A percentile compares a stretch with the other conserved stretches of the same genome.
phyloP scores from a whole-genome alignment of 2,797 vertebrate genomes.

The Pangasius krempfi region DNA sequence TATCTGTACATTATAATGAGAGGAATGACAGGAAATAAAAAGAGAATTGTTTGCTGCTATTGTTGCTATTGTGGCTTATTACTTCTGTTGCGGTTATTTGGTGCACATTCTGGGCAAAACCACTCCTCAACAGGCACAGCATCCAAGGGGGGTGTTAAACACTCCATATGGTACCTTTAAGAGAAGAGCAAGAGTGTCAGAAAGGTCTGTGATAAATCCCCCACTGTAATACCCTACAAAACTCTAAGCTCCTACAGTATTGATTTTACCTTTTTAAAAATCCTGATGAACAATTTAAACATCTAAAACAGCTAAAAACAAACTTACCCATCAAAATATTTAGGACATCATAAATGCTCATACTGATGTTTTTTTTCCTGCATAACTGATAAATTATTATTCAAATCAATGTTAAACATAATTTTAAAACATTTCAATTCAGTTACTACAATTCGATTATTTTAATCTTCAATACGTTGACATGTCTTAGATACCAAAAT shows the following conservation, averaged over 20 bases:
- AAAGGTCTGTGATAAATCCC: background rate
- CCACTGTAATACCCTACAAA: background rate
- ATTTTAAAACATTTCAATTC: background rate
- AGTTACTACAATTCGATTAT: no score
- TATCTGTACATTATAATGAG: background rate
- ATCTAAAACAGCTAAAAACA: background rate
- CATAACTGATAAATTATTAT: background rate
- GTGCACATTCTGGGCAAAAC: conserved; percentile 92
- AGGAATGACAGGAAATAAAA: background rate
- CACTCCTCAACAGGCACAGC: conserved; percentile 96
- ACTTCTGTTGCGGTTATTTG: conserved; percentile 71
- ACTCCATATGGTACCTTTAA: conserved; percentile 96
- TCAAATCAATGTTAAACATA: background rate
- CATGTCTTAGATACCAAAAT: background rate
- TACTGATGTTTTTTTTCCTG: background rate
- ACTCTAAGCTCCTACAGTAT: background rate
- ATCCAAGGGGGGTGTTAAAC: conserved; percentile 90
- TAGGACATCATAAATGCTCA: background rate
- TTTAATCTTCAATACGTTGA: background rate
- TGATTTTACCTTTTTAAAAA: background rate
- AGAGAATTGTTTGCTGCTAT: background rate
- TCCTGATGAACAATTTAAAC: background rate
- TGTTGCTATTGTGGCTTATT: conserved; percentile 36
- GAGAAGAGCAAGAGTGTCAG: background rate
- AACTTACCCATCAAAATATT: background rate